Evolutionary conservation across 1,140 invertebrate genomes (phyloP), one percentile per base, ranked within the genome.

Genomic region (Nasonia longicornis): DNA sequence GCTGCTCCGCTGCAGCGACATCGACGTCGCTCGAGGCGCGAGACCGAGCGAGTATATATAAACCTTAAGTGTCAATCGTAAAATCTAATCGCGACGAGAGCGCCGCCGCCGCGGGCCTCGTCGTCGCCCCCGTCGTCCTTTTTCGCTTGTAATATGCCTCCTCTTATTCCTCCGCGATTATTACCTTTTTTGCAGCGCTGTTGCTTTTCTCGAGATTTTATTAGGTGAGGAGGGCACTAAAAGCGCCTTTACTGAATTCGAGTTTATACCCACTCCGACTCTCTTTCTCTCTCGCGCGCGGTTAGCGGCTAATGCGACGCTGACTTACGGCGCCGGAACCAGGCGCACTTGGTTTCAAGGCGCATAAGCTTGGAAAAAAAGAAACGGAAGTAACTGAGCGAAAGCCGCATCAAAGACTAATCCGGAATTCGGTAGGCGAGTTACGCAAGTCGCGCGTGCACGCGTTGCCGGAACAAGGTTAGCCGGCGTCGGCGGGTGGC

Each of bases 31-130:
- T 79, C 38, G 22, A 71, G 45, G 72, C 80, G 58, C 70, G 71
- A 74, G 45, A 35, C 31, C 71, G 73, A 7, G 26, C 29, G 35
- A 16, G 16, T 29, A 52, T 75, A 75, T 75, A 75, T 58, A 31
- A 52, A 7, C 26, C 7, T 75, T 58, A 63, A 76, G 58, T 76
- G 74, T 76, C 74, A 67, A 69, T 69, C 82, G 64, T 84, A 84
- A 85, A 86, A 81, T 77, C 83, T 85, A 87, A 86, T 87, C 86
- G 84, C 85, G 83, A 82, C 72, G 10, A 7, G 73, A 38, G 80
- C 73, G 77, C 67, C 69, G 29, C 42, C 73, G 80, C 67, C 69
- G 29, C 42, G 48, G 16, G n/a, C 70, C 48, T n/a, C 16, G 7
- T 38, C 20, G 31, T 26, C 20, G 20, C 14, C 16, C 38, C 67